These are phyloP conservation scores for Elysia chlorotica DNA, from an alignment of 1,140 invertebrate genomes.

Conservation along the genomic window DNA sequence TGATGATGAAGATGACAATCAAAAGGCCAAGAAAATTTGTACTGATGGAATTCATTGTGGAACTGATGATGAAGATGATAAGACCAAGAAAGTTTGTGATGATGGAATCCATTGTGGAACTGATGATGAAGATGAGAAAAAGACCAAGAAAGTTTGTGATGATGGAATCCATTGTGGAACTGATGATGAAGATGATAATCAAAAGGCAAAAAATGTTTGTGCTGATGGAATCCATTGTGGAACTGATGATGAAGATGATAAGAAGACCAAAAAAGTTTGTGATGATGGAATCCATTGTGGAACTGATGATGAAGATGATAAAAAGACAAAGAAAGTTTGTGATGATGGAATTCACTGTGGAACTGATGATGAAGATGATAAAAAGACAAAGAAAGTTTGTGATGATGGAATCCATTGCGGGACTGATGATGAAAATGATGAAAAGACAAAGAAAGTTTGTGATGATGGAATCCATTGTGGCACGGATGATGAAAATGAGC, in stretches of 20 bases:
- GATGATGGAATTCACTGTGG: constrained; percentile 34
- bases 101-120: constrained; percentile 32
- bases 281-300: constrained; percentile 30
- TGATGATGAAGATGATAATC: constrained; percentile 25
- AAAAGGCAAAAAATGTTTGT: constrained; percentile 5
- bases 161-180: constrained; percentile 35
- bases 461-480: constrained; percentile 37
- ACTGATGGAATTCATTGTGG: constrained; percentile 29
- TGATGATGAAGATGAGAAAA: constrained; percentile 25
- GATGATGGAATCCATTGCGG: constrained; percentile 33
- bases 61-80: constrained; percentile 27
- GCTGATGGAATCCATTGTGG: constrained; percentile 29
- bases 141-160: constrained; percentile 23
- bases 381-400: constrained; percentile 22
- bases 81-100: constrained; percentile 17
- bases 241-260: constrained; percentile 27
- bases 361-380: constrained; percentile 32
- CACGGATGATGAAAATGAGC: constrained; percentile 34
- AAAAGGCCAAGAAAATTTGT: constrained; percentile 24
- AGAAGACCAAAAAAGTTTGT: constrained; percentile 17
- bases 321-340: constrained; percentile 18
- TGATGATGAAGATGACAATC: constrained; percentile 22
- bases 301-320: constrained; percentile 24
- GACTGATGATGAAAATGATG: constrained; percentile 34
- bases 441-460: constrained; percentile 20